phyloP scores from a whole-genome alignment of 2,113 vertebrate species.

The Tragelaphus strepsiceros region DNA sequence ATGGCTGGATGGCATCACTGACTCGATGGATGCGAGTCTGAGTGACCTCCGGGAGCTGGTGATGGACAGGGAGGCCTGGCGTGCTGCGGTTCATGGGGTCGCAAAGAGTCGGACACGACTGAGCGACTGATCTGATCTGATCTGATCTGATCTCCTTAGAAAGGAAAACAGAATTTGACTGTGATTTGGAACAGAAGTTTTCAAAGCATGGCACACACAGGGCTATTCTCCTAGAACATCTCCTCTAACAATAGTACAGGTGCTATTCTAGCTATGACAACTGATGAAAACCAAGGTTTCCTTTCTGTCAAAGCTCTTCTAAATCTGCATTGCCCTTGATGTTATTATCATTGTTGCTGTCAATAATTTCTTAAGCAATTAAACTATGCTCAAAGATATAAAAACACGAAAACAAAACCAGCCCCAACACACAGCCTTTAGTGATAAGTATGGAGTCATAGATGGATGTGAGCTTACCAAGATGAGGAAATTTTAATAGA shows the following conservation, averaged over 20 bases:
- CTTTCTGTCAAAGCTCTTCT: neutral
- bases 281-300: neutral
- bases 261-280: neutral
- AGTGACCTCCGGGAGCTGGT: no score
- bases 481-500: neutral
- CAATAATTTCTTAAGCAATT: neutral
- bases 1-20: no score
- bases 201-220: neutral
- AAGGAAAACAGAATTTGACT: neutral
- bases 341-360: rapidly evolving
- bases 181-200: neutral
- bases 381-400: neutral
- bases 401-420: neutral
- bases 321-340: neutral
- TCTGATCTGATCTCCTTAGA: no score
- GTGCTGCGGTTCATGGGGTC: no score
- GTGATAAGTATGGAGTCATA: neutral
- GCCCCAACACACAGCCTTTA: neutral
- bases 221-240: neutral
- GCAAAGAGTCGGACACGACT: no score
- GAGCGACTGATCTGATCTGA: no score
- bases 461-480: neutral
- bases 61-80: no score
- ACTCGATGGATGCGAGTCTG: no score
- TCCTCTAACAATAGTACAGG: neutral